Evolutionary conservation across 2,113 vertebrate genomes (phyloP).

Genomic region (Daubentonia madagascariensis): DNA sequence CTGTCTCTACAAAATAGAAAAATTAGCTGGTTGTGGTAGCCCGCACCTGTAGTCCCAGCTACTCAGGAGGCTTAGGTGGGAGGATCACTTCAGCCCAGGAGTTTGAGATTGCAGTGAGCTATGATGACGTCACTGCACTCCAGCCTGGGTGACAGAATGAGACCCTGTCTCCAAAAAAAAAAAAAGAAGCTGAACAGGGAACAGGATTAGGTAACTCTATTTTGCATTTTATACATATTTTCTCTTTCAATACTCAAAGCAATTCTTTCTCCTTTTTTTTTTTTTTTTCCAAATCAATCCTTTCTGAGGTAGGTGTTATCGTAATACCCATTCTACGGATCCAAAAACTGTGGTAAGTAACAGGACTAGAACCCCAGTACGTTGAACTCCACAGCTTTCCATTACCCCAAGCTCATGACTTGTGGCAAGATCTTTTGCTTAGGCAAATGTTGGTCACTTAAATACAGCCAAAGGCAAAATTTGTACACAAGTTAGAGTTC

Average conservation of each 20-base stretch:
- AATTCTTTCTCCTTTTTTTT: slow-evolving; percentile 1
- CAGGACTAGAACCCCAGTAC: background rate
- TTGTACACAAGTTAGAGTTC: background rate
- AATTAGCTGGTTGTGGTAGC: no score
- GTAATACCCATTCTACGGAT: background rate
- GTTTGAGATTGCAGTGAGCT: no score
- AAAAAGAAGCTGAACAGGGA: background rate
- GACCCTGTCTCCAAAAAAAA: no score
- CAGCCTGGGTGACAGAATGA: no score
- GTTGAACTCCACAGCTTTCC: background rate
- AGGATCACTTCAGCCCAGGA: no score
- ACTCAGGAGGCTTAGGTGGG: no score
- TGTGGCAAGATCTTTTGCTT: background rate
- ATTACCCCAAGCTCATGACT: background rate
- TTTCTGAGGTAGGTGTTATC: background rate
- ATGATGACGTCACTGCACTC: no score
- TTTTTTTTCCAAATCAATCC: no score
- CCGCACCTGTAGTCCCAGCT: no score
- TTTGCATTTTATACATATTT: background rate
- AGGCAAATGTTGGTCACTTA: background rate
- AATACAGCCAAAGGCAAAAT: slow-evolving; percentile 14
- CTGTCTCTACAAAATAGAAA: no score
- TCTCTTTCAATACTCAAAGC: background rate
- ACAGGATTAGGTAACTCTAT: background rate
- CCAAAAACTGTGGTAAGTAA: background rate